phyloP scores from a whole-genome alignment of 2,797 vertebrate genomes.

The Ceryle rudis region DNA sequence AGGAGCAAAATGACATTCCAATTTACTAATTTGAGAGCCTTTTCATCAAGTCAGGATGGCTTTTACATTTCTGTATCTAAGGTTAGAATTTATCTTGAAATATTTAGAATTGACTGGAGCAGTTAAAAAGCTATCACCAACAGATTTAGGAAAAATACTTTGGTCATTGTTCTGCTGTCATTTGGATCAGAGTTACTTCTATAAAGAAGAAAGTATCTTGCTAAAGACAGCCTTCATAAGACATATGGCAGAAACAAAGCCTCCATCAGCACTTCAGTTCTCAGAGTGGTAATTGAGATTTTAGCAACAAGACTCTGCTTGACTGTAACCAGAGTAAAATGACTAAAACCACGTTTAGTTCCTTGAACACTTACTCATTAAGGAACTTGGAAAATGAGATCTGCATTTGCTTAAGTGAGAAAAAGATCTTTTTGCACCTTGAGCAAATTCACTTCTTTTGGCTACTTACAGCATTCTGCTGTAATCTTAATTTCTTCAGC shows the following conservation, averaged over 20 bases:
- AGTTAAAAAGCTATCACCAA: not conserved
- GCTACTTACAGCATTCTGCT: not conserved
- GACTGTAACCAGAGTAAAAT: constrained; percentile 40
- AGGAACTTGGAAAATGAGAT: not conserved
- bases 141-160: not conserved
- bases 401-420: not conserved
- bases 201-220: not conserved
- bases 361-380: not conserved
- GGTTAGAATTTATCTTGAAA: not conserved
- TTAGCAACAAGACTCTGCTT: constrained; percentile 52
- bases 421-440: constrained; percentile 4
- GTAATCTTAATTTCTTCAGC: not conserved
- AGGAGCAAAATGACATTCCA: not conserved
- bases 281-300: constrained; percentile 33
- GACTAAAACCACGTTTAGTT: not conserved
- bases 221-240: not conserved
- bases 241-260: not conserved
- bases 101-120: not conserved
- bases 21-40: not conserved
- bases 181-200: not conserved
- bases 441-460: not conserved
- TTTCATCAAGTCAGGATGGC: not conserved
- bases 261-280: constrained; percentile 37
- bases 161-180: not conserved
- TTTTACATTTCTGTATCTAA: not conserved